Evolutionary conservation across 2,888 invertebrate species (phyloP).

Genomic region (Torymus texanus): DNA sequence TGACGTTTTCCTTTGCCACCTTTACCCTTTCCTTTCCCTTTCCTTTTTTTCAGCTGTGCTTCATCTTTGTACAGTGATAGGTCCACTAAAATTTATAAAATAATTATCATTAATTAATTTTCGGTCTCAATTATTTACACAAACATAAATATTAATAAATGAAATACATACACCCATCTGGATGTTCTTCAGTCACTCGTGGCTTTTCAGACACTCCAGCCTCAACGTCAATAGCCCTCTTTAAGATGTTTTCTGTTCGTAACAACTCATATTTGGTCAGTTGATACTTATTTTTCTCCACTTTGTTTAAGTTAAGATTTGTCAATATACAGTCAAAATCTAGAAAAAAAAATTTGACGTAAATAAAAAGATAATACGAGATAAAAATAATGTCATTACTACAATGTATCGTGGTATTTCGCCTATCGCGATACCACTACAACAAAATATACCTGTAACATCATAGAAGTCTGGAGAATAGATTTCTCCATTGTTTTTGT

Average conservation of each 20-base stretch:
- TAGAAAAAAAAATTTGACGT: conserved; percentile 68
- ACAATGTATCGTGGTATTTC: too few relatives aligned
- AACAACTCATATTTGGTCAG: conserved; percentile 85
- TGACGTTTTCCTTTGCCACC: conserved; percentile 77
- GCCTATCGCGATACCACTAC: too few relatives aligned
- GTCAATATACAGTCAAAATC: conserved; percentile 93
- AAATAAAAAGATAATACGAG: not conserved
- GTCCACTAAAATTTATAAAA: conserved; percentile 80
- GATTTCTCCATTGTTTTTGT: conserved; percentile 82
- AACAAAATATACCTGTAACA: conserved; percentile 80
- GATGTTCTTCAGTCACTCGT: conserved; percentile 86
- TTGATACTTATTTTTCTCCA: conserved; percentile 83
- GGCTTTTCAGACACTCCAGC: conserved; percentile 81
- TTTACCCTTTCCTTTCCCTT: conserved; percentile 69
- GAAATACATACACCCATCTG: conserved; percentile 85
- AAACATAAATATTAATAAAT: conserved; percentile 33
- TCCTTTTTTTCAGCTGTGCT: conserved; percentile 83
- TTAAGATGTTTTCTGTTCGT: conserved; percentile 88
- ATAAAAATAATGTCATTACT: conserved; percentile 7
- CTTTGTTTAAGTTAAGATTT: conserved; percentile 85
- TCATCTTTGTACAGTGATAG: conserved; percentile 89
- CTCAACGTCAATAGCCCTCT: conserved; percentile 88
- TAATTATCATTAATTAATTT: conserved; percentile 8
- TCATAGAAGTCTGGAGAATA: conserved; percentile 95
- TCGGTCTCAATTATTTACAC: conserved; percentile 3